Base-by-base conservation (phyloP, 2,113 vertebrate species). In the Nothobranchius kuhntae region DNA sequence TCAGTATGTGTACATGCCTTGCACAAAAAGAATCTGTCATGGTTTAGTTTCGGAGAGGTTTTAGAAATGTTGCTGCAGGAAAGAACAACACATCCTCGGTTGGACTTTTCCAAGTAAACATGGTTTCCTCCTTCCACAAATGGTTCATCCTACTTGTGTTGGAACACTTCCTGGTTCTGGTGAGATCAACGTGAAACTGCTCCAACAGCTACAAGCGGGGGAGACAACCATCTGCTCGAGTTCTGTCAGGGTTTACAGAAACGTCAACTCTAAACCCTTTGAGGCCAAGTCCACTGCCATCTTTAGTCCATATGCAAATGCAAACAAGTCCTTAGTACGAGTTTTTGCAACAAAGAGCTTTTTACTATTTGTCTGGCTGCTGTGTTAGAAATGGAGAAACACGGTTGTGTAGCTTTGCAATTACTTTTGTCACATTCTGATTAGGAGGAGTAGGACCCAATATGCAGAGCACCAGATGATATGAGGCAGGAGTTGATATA, bases 111-210 rank as follows among this genome's bases (percentile, higher is more conserved):
- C 53, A 55, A 50, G 9, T 40, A 24, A 45, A 17, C 4, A n/a
- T 59, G 46, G 61, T 63, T 75, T 40, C 68, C 73, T 80, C 53
- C 65, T 15, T 72, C 35, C 64, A 72, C 80, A 73, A 63, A 54
- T 50, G 53, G 54, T 58, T 21, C 70, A 65, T 26, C 50, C 58
- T 58, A 53, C 73, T 73, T 61, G 44, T 61, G 53, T 40, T 75
- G 65, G 73, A 65, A 45, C 55, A 50, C n/a, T 65, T 14, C 26
- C 52, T 35, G 4, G 7, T 48, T 35, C n/a, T 75, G 30, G 30
- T 30, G 30, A 30, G 4, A 3, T 30, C 30, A 30, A 30, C 30
- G 4, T 30, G 30, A 30, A 30, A 30, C 30, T 30, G 3, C 30
- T 30, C 30, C 30, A 30, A 17, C 73, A 74, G 71, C 80, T 30